Evolutionary conservation across 2,797 vertebrate species (phyloP).

Genomic region (Rhyacichthys aspro): DNA sequence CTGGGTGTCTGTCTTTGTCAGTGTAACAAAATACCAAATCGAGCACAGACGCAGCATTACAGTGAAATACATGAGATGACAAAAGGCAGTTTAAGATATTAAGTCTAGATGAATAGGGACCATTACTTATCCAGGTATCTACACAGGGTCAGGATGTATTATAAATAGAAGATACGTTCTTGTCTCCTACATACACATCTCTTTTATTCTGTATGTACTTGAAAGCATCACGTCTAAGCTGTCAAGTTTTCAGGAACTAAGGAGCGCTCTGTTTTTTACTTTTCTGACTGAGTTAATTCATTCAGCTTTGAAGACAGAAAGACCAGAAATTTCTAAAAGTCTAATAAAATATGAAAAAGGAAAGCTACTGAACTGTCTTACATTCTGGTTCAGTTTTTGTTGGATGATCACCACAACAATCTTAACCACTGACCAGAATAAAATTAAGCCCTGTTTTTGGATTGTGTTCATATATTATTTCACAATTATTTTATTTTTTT

Average conservation of each 20-base stretch:
- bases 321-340: background rate
- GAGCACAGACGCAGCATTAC: slow-evolving; percentile 18
- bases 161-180: slow-evolving; percentile 7
- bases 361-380: background rate
- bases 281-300: slow-evolving; percentile 6
- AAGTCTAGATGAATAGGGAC: slow-evolving; percentile 6
- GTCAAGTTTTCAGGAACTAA: slow-evolving; percentile 6
- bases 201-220: slow-evolving; percentile 20
- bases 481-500: too few relatives aligned
- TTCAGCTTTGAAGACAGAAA: background rate
- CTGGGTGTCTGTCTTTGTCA: slow-evolving; percentile 50
- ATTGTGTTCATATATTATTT: background rate
- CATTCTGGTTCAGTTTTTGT: background rate
- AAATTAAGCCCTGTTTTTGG: background rate
- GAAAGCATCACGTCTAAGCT: slow-evolving; percentile 21
- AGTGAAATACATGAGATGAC: slow-evolving; percentile 13
- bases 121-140: slow-evolving; percentile 4
- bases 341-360: background rate
- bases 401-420: slow-evolving; percentile 7
- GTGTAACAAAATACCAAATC: slow-evolving; percentile 31
- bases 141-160: background rate
- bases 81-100: slow-evolving; percentile 3
- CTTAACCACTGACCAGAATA: background rate
- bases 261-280: background rate
- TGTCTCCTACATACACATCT: slow-evolving; percentile 2